A percentile compares a stretch with the other conserved stretches of the same genome.
These are phyloP conservation scores for Phoeniculus purpureus DNA, from an alignment of 2,797 vertebrate genomes.

Conservation along the genomic window DNA sequence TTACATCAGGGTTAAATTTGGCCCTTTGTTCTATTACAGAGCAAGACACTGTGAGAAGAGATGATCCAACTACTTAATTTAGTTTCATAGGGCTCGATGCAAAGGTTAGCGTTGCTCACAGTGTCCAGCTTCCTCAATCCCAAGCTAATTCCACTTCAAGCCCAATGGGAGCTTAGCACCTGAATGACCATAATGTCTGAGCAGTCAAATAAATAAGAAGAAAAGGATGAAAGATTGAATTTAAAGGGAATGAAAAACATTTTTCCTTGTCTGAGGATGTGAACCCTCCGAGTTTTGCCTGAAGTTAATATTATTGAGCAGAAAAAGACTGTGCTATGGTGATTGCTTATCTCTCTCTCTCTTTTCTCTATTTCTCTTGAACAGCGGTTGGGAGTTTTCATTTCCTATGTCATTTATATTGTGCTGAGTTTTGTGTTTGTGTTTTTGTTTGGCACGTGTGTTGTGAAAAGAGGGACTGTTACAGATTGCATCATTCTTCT, in stretches of 20 bases:
- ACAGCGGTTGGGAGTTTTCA: constrained; percentile 53
- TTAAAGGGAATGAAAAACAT: constrained; percentile 59
- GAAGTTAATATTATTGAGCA: constrained; percentile 61
- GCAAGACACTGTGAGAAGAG: constrained; percentile 44
- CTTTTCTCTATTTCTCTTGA: constrained; percentile 56
- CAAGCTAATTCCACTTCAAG: constrained; percentile 56
- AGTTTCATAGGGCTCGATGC: constrained; percentile 36
- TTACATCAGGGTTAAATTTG: constrained; percentile 65
- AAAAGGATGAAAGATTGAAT: constrained; percentile 49
- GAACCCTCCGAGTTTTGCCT: constrained; percentile 42
- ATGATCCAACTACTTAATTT: constrained; percentile 63
- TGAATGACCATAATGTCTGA: constrained; percentile 43
- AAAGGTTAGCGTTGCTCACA: neutral
- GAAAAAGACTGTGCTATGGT: constrained; percentile 54
- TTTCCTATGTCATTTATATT: constrained; percentile 74
- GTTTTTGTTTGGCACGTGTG: constrained; percentile 37
- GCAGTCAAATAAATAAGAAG: constrained; percentile 62
- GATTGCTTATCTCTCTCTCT: constrained; percentile 58
- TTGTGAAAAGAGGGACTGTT: constrained; percentile 17
- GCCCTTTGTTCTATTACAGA: constrained; percentile 60
- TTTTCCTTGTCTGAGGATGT: constrained; percentile 62
- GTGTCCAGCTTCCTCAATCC: constrained; percentile 25
- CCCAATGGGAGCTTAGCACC: constrained; percentile 47
- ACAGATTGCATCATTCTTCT: constrained; percentile 23
- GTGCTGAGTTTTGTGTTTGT: constrained; percentile 53